Evolutionary conservation across 23 tunicate genomes (phyloP).

Genomic region (Diplosoma virens): DNA sequence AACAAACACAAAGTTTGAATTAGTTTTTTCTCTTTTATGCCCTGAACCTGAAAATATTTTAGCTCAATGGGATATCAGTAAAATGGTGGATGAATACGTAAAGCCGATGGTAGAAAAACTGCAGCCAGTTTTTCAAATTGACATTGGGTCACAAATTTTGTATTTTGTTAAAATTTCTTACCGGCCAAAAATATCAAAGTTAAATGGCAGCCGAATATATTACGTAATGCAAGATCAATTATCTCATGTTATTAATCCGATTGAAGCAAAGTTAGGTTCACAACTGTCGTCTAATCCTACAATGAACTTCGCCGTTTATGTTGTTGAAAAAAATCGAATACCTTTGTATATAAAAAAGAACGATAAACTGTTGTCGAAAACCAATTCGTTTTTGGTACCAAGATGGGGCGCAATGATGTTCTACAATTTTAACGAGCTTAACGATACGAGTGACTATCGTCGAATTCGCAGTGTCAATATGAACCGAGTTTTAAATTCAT

Average conservation of each 20-base stretch:
- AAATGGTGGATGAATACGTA: conserved; percentile 16
- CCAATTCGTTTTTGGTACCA: conserved; percentile 74
- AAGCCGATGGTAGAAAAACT: conserved; percentile 52
- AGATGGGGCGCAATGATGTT: conserved; percentile 87
- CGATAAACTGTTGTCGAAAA: conserved; percentile 42
- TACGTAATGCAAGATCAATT: conserved; percentile 48
- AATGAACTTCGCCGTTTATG: conserved; percentile 81
- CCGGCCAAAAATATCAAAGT: conserved; percentile 21
- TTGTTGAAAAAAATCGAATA: conserved; percentile 43
- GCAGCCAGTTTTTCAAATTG: conserved; percentile 41
- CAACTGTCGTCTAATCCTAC: conserved; percentile 76
- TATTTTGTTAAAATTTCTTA: conserved; percentile 56
- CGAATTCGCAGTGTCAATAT: conserved; percentile 11
- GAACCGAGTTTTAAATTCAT: conserved; percentile 23
- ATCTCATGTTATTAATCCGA: conserved; percentile 71
- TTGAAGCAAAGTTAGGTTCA: conserved; percentile 80
- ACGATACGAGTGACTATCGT: neutral
- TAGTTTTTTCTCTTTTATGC: conserved; percentile 61
- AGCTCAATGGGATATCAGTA: conserved; percentile 62
- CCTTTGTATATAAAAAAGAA: conserved; percentile 60
- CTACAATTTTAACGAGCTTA: conserved; percentile 32
- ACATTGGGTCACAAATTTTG: conserved; percentile 72
- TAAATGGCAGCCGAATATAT: neutral
- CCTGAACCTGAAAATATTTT: conserved; percentile 53
- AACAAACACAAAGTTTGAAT: conserved; percentile 56